These are phyloP conservation scores for Chrysogorgia sp. DNA, from an alignment of 92 coral and sea anemone genomes.

Conservation along the genomic window DNA sequence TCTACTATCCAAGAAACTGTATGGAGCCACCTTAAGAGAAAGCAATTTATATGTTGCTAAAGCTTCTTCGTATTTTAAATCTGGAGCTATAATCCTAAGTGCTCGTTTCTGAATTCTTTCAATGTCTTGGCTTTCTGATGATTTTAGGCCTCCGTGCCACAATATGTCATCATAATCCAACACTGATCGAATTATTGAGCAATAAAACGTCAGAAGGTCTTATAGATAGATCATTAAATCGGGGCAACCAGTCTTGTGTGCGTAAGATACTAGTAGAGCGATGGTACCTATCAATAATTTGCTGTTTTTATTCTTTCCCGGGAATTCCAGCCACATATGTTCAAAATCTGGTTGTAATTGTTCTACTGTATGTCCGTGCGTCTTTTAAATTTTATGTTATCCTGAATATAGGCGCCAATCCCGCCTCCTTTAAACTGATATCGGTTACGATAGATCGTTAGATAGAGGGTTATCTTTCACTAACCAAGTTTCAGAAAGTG, in stretches of 20 bases:
- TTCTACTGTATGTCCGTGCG: conserved; percentile 38
- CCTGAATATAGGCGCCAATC: conserved; percentile 12
- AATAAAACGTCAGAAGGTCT: not conserved
- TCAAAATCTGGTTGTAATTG: conserved; percentile 22
- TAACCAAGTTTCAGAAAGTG: conserved; percentile 32
- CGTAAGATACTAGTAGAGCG: not conserved
- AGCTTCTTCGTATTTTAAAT: too few species aligned
- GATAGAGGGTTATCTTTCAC: conserved; percentile 29
- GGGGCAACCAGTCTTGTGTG: not conserved
- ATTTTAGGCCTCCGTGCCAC: too few species aligned
- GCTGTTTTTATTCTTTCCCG: not conserved
- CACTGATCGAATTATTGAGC: not conserved
- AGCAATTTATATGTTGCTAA: too few species aligned
- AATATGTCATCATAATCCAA: not conserved
- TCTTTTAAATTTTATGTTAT: conserved; percentile 18
- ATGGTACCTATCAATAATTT: conserved; percentile 14
- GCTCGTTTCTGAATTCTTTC: too few species aligned
- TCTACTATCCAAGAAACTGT: too few species aligned
- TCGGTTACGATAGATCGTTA: conserved; percentile 22
- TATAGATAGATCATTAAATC: not conserved
- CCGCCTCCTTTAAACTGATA: conserved; percentile 22
- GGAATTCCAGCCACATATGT: conserved; percentile 24
- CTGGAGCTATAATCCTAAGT: too few species aligned
- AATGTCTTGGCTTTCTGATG: too few species aligned
- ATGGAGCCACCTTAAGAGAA: too few species aligned